Percentiles rank a stretch among this genome's conserved stretches.
Evolutionary conservation across 2,888 invertebrate species (phyloP).

Genomic region (Steinernema carpocapsae): DNA sequence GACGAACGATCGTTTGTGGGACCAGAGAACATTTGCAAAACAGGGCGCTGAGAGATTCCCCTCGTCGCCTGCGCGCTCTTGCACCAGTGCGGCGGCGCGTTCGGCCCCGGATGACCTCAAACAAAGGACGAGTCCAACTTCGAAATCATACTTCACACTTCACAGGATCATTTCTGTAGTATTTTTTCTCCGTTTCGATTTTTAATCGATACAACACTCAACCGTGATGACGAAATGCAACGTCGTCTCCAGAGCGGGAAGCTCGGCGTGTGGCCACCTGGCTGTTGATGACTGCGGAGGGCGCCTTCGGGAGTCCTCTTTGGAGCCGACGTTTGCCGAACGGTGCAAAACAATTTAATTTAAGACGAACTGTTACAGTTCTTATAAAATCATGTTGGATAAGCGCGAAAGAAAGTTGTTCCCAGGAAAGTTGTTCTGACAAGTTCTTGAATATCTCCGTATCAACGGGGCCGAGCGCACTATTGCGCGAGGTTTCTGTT

Average conservation of each 20-base stretch:
- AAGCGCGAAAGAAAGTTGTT: too few relatives aligned
- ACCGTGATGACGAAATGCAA: slow-evolving; percentile 34
- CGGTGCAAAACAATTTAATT: background rate
- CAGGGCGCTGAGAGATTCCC: background rate
- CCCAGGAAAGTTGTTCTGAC: background rate
- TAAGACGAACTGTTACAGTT: background rate
- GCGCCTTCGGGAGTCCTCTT: slow-evolving; percentile 34
- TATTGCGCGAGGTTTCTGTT: too few relatives aligned
- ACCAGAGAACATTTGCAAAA: slow-evolving; percentile 8
- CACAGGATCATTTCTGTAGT: slow-evolving; percentile 35
- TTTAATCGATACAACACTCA: background rate
- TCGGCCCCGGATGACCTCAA: background rate
- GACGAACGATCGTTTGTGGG: background rate
- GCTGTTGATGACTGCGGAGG: slow-evolving; percentile 35
- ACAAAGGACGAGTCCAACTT: background rate
- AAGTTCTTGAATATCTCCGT: too few relatives aligned
- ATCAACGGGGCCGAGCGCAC: too few relatives aligned
- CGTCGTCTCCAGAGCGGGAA: slow-evolving; percentile 34
- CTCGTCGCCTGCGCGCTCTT: slow-evolving; percentile 8
- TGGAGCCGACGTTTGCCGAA: slow-evolving; percentile 31
- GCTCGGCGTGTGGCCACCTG: slow-evolving; percentile 28
- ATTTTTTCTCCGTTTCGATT: slow-evolving; percentile 26
- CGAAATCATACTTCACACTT: slow-evolving; percentile 34
- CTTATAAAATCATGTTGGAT: background rate
- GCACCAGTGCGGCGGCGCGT: background rate